phyloP scores from a whole-genome alignment of 1,140 invertebrate species.

The Eriosoma lanigerum region DNA sequence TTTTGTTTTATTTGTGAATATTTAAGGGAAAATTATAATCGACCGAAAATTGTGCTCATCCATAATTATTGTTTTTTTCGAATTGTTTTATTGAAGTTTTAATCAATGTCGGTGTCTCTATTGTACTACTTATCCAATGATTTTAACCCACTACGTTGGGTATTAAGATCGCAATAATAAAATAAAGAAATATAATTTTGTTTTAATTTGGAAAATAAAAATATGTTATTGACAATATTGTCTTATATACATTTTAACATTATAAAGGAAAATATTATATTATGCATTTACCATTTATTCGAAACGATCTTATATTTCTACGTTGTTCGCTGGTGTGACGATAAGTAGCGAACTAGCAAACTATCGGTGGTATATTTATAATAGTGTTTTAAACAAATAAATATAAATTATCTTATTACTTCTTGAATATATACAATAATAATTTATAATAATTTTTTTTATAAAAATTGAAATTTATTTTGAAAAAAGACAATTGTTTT shows the following conservation, averaged over 20 bases:
- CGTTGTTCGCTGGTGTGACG: too few species aligned
- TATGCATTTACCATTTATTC: too few species aligned
- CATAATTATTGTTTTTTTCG: slow-evolving; percentile 19
- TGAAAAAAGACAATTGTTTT: too few species aligned
- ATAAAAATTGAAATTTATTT: too few species aligned
- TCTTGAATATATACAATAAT: too few species aligned
- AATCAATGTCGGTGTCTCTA: not conserved
- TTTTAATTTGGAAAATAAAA: slow-evolving; percentile 4
- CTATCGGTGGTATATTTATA: too few species aligned
- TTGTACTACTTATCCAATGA: slow-evolving; percentile 15
- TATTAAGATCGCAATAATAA: not conserved
- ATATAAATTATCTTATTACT: too few species aligned
- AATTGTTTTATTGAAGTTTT: slow-evolving; percentile 19
- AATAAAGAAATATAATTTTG: not conserved
- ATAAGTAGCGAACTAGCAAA: too few species aligned
- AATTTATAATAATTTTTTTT: too few species aligned
- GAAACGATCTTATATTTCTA: too few species aligned
- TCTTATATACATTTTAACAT: not conserved
- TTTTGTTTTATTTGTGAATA: slow-evolving; percentile 40
- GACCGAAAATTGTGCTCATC: slow-evolving; percentile 32
- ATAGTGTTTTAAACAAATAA: too few species aligned
- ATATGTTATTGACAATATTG: not conserved
- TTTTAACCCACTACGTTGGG: not conserved
- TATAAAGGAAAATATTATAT: not conserved
- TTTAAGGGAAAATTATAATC: slow-evolving; percentile 38